Evolutionary conservation across 2,113 vertebrate species (phyloP).

Genomic region (Abramis brama): DNA sequence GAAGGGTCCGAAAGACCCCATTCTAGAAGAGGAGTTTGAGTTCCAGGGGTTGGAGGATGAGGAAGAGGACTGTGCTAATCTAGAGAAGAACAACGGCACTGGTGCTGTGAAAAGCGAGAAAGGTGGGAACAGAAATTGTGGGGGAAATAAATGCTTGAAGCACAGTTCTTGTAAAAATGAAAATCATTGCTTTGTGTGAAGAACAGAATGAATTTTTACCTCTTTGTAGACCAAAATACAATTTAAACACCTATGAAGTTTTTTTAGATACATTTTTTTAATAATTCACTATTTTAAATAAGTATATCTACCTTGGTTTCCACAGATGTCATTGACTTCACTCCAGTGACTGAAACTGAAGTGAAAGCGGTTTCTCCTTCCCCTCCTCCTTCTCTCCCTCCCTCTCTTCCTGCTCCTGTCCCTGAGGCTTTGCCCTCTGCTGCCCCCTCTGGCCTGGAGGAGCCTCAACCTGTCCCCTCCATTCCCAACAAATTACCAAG

Average conservation of each 20-base stretch:
- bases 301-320: background rate
- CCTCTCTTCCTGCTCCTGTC: constrained; percentile 57
- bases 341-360: constrained; percentile 64
- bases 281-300: background rate
- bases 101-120: constrained; percentile 67
- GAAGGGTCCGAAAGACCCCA: constrained; percentile 86
- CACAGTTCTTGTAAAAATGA: background rate
- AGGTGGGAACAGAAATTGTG: constrained; percentile 55
- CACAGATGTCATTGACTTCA: constrained; percentile 67
- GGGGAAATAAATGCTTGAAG: background rate
- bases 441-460: constrained; percentile 63
- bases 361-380: constrained; percentile 67
- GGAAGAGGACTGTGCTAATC: constrained; percentile 72
- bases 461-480: constrained; percentile 68
- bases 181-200: background rate
- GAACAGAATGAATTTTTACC: background rate
- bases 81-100: constrained; percentile 64
- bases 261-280: background rate
- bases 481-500: constrained; percentile 68
- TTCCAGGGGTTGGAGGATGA: constrained; percentile 88
- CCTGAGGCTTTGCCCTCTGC: constrained; percentile 64
- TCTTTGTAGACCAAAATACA: background rate
- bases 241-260: background rate
- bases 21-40: constrained; percentile 85
- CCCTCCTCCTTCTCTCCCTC: constrained; percentile 62